phyloP scores from a whole-genome alignment of 2,888 invertebrate species.

The Leucophenga montana region DNA sequence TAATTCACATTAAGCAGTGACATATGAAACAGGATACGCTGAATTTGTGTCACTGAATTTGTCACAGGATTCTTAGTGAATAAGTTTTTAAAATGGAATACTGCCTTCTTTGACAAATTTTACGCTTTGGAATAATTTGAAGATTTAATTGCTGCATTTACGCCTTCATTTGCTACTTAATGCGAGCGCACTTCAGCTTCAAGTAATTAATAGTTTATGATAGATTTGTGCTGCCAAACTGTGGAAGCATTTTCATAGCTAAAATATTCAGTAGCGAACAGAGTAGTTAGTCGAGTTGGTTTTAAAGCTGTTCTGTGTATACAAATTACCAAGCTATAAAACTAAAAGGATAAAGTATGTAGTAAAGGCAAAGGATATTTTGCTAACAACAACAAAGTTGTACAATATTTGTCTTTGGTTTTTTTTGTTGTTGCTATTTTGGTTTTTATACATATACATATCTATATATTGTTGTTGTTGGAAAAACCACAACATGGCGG shows the following conservation, averaged over 20 bases:
- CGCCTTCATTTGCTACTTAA: conserved; percentile 32
- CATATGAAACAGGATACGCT: too few relatives aligned
- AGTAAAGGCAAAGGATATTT: background rate
- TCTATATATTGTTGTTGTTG: too few relatives aligned
- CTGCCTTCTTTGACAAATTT: conserved; percentile 45
- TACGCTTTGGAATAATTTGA: conserved; percentile 64
- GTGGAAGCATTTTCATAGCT: conserved; percentile 48
- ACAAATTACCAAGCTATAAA: conserved; percentile 44
- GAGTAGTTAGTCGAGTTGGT: conserved; percentile 21
- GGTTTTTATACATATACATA: too few relatives aligned
- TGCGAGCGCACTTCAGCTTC: conserved; percentile 26
- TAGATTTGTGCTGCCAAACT: conserved; percentile 51
- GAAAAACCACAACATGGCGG: conserved; percentile 61
- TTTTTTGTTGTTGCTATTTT: conserved; percentile 27
- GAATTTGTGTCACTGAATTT: too few relatives aligned
- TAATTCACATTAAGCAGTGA: too few relatives aligned
- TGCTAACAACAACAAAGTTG: background rate
- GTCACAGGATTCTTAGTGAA: background rate
- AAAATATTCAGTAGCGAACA: conserved; percentile 56
- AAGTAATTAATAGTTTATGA: conserved; percentile 65
- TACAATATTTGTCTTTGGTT: conserved; percentile 16
- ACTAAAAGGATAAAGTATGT: conserved; percentile 36
- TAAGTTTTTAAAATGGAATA: background rate
- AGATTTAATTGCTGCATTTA: conserved; percentile 59
- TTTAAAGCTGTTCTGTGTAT: background rate